These are phyloP conservation scores for Drosophila bifasciata DNA, from an alignment of 1,140 invertebrate genomes.

Conservation along the genomic window DNA sequence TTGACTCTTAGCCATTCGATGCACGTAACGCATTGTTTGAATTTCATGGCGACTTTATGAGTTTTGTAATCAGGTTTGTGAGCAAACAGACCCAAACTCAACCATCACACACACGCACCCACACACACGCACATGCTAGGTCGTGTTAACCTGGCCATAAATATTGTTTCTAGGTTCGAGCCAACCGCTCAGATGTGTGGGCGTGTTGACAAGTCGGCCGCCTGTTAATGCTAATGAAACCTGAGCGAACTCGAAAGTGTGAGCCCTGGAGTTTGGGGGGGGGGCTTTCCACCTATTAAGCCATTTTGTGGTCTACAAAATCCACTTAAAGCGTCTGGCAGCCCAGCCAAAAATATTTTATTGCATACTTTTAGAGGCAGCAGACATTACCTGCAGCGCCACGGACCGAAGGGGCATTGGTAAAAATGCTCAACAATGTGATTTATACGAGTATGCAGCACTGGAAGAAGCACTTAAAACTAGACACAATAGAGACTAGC, in stretches of 20 bases:
- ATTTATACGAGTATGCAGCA: slow-evolving; percentile 59
- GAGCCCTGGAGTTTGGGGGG: slow-evolving; percentile 10
- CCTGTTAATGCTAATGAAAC: slow-evolving; percentile 75
- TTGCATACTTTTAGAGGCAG: slow-evolving; percentile 66
- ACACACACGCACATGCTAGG: slow-evolving; percentile 14
- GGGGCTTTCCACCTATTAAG: slow-evolving; percentile 40
- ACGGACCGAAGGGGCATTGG: background rate
- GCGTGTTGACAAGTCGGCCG: slow-evolving; percentile 61
- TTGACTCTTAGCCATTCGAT: slow-evolving; percentile 60
- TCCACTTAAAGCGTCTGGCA: slow-evolving; percentile 63
- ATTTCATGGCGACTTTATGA: slow-evolving; percentile 83
- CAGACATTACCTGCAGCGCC: slow-evolving; percentile 58
- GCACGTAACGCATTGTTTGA: slow-evolving; percentile 82
- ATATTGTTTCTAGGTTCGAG: slow-evolving; percentile 65
- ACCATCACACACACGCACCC: slow-evolving; percentile 20
- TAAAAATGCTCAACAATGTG: slow-evolving; percentile 61
- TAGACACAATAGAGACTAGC: slow-evolving; percentile 64
- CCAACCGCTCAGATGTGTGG: slow-evolving; percentile 34
- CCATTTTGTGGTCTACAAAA: slow-evolving; percentile 53
- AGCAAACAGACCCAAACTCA: slow-evolving; percentile 65
- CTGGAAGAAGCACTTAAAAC: slow-evolving; percentile 76
- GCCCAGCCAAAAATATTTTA: slow-evolving; percentile 65
- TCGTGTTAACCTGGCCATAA: slow-evolving; percentile 70
- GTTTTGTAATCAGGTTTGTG: slow-evolving; percentile 80
- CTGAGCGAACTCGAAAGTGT: slow-evolving; percentile 20